Evolutionary conservation across 2,113 vertebrate genomes (phyloP).

Genomic region (Oenanthe oenanthe): DNA sequence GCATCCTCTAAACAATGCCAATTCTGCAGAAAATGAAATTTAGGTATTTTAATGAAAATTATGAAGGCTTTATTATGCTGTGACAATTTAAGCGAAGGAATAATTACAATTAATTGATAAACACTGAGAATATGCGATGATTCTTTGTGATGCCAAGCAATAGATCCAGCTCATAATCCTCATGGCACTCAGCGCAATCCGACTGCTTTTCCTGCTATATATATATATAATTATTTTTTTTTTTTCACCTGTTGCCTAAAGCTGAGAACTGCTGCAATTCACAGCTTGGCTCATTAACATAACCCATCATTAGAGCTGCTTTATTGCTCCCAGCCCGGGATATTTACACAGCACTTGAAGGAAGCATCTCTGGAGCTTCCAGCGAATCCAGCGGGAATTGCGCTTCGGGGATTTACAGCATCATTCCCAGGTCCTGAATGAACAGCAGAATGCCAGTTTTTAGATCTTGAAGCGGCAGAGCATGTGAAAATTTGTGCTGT

Average conservation of each 20-base stretch:
- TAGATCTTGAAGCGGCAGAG: accelerated
- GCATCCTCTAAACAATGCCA: background rate
- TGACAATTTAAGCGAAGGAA: background rate
- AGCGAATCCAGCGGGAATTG: background rate
- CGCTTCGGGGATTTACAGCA: background rate
- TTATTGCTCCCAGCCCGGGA: background rate
- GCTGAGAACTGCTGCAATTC: constrained; percentile 1
- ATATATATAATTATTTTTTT: too few relatives aligned
- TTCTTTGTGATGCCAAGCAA: background rate
- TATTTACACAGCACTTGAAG: background rate
- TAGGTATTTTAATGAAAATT: background rate
- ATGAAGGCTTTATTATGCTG: accelerated
- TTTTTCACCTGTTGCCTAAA: background rate
- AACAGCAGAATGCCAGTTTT: background rate
- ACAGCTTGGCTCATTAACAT: background rate
- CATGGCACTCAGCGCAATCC: background rate
- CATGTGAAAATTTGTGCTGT: background rate
- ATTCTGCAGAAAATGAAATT: background rate
- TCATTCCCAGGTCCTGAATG: background rate
- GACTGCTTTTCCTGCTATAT: background rate
- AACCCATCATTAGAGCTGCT: background rate
- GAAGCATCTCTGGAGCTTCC: background rate
- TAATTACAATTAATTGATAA: background rate
- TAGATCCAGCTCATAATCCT: background rate
- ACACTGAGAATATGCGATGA: accelerated